Conservation (phyloP, 2,888 invertebrate species). For the Scrobipalpa costella region DNA sequence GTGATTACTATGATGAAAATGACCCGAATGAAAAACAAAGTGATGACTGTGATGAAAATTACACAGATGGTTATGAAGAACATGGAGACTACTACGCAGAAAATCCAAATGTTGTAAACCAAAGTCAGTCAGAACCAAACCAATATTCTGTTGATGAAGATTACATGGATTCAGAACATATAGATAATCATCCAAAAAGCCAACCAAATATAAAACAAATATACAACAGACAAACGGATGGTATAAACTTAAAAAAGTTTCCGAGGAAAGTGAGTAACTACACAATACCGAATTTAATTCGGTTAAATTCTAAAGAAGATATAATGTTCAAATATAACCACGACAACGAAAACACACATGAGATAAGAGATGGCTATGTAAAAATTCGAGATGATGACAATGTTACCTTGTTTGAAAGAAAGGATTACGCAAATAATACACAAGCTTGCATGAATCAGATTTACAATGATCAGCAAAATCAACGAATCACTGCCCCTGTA, state of each 20-base stretch:
- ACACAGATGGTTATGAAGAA: background rate
- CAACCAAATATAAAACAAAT: slow-evolving; percentile 14
- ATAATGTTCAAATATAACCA: too few species aligned
- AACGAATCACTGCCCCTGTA: too few species aligned
- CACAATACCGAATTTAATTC: background rate
- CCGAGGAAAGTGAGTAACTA: background rate
- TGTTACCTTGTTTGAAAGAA: too few species aligned
- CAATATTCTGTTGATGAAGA: background rate
- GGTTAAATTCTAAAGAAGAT: too few species aligned
- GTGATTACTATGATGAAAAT: too few species aligned
- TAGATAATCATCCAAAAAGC: background rate
- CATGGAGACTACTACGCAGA: background rate
- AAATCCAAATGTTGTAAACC: background rate
- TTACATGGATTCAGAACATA: background rate
- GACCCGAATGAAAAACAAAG: too few species aligned
- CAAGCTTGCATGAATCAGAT: too few species aligned
- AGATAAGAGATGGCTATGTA: too few species aligned
- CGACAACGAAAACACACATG: too few species aligned
- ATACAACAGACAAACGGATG: too few species aligned
- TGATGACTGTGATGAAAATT: background rate
- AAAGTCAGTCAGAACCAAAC: background rate
- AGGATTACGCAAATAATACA: too few species aligned
- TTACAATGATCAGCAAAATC: background rate
- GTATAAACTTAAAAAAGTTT: slow-evolving; percentile 3
- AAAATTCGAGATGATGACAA: too few species aligned